A percentile compares a stretch with the other conserved stretches of the same genome.
Evolutionary conservation across 92 coral and sea anemone species (phyloP).

Genomic region (Scolanthus callimorphus): DNA sequence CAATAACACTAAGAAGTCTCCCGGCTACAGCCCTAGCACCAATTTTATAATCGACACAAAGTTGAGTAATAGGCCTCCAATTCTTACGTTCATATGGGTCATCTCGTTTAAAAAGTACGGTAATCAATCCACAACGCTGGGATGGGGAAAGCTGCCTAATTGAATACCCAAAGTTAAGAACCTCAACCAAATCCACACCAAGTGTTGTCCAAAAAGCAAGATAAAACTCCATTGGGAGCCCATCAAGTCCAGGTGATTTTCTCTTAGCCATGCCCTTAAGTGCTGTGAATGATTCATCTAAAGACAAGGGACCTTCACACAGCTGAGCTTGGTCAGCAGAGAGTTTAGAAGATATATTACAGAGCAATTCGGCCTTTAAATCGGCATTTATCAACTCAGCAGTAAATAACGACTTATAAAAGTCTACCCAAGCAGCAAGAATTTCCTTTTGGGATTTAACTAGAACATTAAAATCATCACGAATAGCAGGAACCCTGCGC

Average conservation of each 20-base stretch:
- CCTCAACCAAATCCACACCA: neutral
- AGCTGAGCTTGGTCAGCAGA: neutral
- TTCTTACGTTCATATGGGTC: neutral
- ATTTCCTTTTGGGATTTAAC: too few relatives aligned
- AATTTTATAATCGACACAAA: slow-evolving; percentile 1
- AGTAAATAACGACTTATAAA: too few relatives aligned
- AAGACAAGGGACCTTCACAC: neutral
- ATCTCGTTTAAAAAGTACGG: neutral
- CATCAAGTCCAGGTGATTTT: neutral
- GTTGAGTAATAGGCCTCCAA: slow-evolving; percentile 1
- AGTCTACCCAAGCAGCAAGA: too few relatives aligned
- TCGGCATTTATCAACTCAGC: too few relatives aligned
- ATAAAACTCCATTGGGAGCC: too few relatives aligned
- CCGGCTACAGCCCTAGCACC: slow-evolving; percentile 1
- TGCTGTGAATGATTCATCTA: neutral
- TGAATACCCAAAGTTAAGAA: neutral
- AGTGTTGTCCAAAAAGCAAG: too few relatives aligned
- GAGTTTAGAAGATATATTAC: neutral
- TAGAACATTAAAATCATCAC: too few relatives aligned
- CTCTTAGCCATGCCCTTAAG: neutral
- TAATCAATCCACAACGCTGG: neutral
- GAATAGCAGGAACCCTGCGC: neutral
- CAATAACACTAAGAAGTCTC: neutral
- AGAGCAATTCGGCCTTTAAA: too few relatives aligned
- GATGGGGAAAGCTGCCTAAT: neutral